These are phyloP conservation scores for Trisateles emortualis DNA, from an alignment of 2,888 invertebrate genomes.

Conservation along the genomic window DNA sequence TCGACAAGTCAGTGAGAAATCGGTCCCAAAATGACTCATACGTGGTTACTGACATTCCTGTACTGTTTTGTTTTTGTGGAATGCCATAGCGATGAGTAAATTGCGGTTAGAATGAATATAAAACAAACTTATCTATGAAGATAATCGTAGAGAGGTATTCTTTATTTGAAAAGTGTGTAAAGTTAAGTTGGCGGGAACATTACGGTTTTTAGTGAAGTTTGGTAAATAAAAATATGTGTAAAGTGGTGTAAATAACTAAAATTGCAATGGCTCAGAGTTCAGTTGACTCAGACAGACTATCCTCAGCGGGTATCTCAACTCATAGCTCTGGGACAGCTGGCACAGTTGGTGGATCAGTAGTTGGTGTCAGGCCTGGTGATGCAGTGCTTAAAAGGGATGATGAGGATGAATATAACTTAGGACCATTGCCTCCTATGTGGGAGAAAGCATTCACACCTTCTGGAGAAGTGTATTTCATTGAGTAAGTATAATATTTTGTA, in stretches of 20 bases:
- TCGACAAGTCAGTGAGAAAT: constrained; percentile 62
- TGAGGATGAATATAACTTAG: constrained; percentile 92
- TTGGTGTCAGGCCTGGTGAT: constrained; percentile 78
- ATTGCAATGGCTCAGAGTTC: constrained; percentile 77
- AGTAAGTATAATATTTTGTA: constrained; percentile 88
- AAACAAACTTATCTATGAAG: constrained; percentile 48
- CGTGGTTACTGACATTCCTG: constrained; percentile 68
- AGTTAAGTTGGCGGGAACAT: constrained; percentile 35
- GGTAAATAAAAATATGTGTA: constrained; percentile 35
- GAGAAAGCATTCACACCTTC: constrained; percentile 98
- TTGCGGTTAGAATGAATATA: constrained; percentile 44
- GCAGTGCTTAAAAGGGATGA: constrained; percentile 80
- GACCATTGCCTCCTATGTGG: constrained; percentile 98
- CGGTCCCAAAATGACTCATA: constrained; percentile 82
- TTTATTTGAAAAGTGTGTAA: constrained; percentile 37
- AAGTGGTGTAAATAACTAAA: constrained; percentile 31
- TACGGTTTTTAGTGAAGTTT: constrained; percentile 16
- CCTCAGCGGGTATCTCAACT: constrained; percentile 82
- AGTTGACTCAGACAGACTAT: constrained; percentile 82
- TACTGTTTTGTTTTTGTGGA: constrained; percentile 81
- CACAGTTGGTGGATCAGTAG: constrained; percentile 80
- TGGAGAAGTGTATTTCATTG: constrained; percentile 99
- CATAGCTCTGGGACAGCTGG: constrained; percentile 83
- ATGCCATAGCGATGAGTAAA: constrained; percentile 76
- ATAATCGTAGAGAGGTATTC: constrained; percentile 40